Evolutionary conservation across 2,113 vertebrate species (phyloP).

Genomic region (Progne subis): DNA sequence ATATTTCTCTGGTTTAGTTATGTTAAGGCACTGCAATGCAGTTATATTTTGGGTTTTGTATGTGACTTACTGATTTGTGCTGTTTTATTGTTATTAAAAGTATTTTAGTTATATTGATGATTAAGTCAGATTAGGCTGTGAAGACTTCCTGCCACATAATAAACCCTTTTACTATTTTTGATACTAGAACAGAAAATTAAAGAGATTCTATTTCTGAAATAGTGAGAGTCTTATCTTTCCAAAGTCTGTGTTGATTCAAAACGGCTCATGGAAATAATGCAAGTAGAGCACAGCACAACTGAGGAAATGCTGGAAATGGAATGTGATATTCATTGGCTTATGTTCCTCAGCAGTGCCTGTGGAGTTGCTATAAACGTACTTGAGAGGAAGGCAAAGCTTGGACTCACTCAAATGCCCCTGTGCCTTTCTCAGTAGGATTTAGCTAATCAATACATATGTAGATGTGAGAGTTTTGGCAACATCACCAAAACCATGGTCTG

Average conservation of each 20-base stretch:
- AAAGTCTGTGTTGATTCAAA: not conserved
- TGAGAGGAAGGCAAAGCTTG: not conserved
- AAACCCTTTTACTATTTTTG: not conserved
- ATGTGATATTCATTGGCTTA: not conserved
- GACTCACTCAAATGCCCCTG: not conserved
- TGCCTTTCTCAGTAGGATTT: not conserved
- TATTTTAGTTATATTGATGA: not conserved
- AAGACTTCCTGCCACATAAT: not conserved
- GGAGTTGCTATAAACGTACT: not conserved
- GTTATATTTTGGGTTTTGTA: not conserved
- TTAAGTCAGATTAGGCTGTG: not conserved
- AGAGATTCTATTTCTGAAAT: not conserved
- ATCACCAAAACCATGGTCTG: not conserved
- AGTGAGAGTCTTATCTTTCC: not conserved
- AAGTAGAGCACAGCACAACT: not conserved
- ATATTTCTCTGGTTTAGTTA: not conserved
- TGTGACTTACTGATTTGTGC: not conserved
- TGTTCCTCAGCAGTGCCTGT: not conserved
- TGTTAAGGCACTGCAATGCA: not conserved
- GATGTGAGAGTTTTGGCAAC: not conserved
- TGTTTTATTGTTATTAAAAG: slow-evolving; percentile 6
- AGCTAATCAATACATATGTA: not conserved
- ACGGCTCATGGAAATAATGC: not conserved
- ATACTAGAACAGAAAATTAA: not conserved
- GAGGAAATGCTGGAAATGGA: not conserved